Conservation (phyloP, 2,113 vertebrate species). For the Bubo bubo region DNA sequence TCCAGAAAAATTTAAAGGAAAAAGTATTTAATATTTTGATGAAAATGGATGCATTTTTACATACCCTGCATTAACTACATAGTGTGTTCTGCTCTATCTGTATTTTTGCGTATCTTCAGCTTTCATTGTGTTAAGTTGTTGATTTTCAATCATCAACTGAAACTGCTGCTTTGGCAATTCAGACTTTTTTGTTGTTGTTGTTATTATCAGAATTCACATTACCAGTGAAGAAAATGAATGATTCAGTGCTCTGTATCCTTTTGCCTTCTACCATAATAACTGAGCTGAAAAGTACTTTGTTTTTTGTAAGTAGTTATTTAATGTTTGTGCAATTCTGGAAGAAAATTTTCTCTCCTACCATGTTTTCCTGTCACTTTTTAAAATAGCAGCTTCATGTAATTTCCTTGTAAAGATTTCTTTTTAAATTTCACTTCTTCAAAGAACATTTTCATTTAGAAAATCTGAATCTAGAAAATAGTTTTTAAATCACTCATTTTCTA, state of each 20-base stretch:
- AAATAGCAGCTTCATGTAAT: neutral
- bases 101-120: neutral
- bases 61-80: neutral
- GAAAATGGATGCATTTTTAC: neutral
- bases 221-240: neutral
- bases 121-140: neutral
- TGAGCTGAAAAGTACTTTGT: neutral
- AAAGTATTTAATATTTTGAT: neutral
- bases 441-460: neutral
- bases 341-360: neutral
- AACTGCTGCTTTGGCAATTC: neutral
- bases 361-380: neutral
- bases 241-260: fast-evolving
- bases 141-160: neutral
- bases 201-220: neutral
- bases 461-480: neutral
- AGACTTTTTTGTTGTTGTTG: neutral
- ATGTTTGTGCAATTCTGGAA: neutral
- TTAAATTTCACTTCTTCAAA: neutral
- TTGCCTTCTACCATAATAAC: neutral
- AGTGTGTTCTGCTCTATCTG: neutral
- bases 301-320: neutral
- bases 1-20: neutral
- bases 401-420: neutral
- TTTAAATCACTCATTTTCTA: neutral